phyloP scores from a whole-genome alignment of 2,113 vertebrate species.

The Oryctolagus cuniculus region DNA sequence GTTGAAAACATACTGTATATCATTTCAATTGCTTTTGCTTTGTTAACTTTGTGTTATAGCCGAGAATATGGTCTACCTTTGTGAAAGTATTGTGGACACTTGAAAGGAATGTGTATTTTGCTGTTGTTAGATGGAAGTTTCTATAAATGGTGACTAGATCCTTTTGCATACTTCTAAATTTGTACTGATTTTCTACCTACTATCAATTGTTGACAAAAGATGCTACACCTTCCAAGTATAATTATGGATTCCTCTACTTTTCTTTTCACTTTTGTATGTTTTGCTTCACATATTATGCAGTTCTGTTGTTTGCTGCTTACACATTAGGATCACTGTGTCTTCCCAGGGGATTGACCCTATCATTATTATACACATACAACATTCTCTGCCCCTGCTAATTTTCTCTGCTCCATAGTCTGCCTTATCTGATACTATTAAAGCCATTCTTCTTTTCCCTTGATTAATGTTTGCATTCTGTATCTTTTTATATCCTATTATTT shows the following conservation, averaged over 20 bases:
- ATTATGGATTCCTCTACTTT: not conserved
- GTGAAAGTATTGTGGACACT: not conserved
- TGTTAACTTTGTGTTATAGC: not conserved
- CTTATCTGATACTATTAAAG: not conserved
- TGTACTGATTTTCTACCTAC: not conserved
- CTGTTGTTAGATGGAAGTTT: not conserved
- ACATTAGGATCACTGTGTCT: not conserved
- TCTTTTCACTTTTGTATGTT: not conserved
- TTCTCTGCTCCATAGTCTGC: not conserved
- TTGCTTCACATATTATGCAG: not conserved
- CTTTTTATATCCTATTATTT: not conserved
- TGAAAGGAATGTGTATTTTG: constrained; percentile 3
- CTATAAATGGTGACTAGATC: not conserved
- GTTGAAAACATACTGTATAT: not conserved
- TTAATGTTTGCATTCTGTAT: not conserved
- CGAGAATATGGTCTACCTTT: not conserved
- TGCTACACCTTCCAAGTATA: not conserved
- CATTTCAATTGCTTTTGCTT: not conserved
- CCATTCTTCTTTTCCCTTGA: not conserved
- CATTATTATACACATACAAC: not conserved
- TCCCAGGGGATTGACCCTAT: not conserved
- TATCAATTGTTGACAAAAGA: not conserved
- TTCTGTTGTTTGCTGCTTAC: not conserved
- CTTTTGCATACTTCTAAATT: not conserved
- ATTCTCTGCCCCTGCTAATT: not conserved